These are phyloP conservation scores for Drosophila kanekoi DNA, from an alignment of 2,888 invertebrate genomes.

Conservation along the genomic window DNA sequence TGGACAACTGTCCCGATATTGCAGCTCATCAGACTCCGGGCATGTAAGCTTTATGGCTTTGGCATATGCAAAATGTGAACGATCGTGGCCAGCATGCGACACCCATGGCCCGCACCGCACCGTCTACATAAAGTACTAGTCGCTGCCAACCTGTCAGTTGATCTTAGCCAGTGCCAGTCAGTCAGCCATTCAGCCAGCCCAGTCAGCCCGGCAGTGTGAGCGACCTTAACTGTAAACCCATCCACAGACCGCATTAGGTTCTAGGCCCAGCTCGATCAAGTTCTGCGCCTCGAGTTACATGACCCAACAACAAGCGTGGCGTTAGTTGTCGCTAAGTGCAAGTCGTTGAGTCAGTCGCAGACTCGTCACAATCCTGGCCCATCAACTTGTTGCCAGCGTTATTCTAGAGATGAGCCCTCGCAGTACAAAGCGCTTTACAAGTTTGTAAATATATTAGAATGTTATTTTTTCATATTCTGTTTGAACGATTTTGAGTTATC, in stretches of 20 bases:
- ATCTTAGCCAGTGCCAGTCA: slow-evolving; percentile 54
- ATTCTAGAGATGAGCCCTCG: slow-evolving; percentile 41
- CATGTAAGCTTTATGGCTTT: slow-evolving; percentile 59
- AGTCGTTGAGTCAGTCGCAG: slow-evolving; percentile 52
- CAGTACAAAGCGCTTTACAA: background rate
- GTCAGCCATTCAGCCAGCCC: slow-evolving; percentile 13
- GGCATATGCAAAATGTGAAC: slow-evolving; percentile 69
- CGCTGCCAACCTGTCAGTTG: slow-evolving; percentile 75
- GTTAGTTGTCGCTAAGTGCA: slow-evolving; percentile 79
- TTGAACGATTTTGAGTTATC: too few relatives aligned
- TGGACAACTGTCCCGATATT: slow-evolving; percentile 71
- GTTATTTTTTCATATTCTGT: too few relatives aligned
- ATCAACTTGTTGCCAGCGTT: slow-evolving; percentile 66
- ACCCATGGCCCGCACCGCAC: slow-evolving; percentile 43
- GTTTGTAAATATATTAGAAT: too few relatives aligned
- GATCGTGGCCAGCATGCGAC: slow-evolving; percentile 74
- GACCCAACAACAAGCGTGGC: slow-evolving; percentile 64
- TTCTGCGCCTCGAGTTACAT: slow-evolving; percentile 69
- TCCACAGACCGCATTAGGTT: slow-evolving; percentile 68
- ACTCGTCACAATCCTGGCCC: slow-evolving; percentile 39
- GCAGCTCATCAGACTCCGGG: slow-evolving; percentile 36
- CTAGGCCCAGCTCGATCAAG: slow-evolving; percentile 54
- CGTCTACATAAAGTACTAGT: background rate
- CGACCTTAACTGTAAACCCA: slow-evolving; percentile 82
- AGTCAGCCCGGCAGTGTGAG: slow-evolving; percentile 42